Conservation (phyloP, 2,797 vertebrate species). For the Arctocebus calabarensis region DNA sequence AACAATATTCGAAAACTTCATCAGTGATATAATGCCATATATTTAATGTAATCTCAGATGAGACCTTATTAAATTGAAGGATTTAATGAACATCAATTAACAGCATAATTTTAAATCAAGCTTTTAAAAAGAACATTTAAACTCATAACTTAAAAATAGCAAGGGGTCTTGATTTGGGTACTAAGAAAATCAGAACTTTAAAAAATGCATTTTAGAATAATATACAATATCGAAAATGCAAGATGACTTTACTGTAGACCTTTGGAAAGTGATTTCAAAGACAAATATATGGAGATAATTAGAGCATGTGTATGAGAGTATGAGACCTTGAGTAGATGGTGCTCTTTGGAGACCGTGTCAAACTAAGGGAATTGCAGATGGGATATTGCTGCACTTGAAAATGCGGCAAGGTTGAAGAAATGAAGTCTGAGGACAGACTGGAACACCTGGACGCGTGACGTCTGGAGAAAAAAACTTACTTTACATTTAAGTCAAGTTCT, state of each 20-base stretch:
- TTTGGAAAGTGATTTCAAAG: conserved; percentile 82
- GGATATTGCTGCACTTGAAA: conserved; percentile 81
- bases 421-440: conserved; percentile 80
- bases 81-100: conserved; percentile 80
- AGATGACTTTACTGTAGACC: conserved; percentile 72
- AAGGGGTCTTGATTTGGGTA: conserved; percentile 66
- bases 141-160: conserved; percentile 76
- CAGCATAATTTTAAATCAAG: conserved; percentile 71
- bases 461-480: conserved; percentile 80
- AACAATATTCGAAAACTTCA: conserved; percentile 47
- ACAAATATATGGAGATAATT: conserved; percentile 64
- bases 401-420: conserved; percentile 83
- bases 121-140: conserved; percentile 67
- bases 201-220: conserved; percentile 69
- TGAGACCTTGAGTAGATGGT: background rate
- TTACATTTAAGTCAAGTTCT: conserved; percentile 86
- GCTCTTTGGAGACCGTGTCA: conserved; percentile 75
- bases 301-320: conserved; percentile 51
- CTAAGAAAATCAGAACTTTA: conserved; percentile 65
- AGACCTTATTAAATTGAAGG: conserved; percentile 70
- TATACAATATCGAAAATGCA: conserved; percentile 29
- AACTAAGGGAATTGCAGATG: conserved; percentile 77
- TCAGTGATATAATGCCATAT: conserved; percentile 5
- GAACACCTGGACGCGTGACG: conserved; percentile 78
- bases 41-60: conserved; percentile 62